Evolutionary conservation across 2,888 invertebrate genomes (phyloP).

Genomic region (Euclidia mi): DNA sequence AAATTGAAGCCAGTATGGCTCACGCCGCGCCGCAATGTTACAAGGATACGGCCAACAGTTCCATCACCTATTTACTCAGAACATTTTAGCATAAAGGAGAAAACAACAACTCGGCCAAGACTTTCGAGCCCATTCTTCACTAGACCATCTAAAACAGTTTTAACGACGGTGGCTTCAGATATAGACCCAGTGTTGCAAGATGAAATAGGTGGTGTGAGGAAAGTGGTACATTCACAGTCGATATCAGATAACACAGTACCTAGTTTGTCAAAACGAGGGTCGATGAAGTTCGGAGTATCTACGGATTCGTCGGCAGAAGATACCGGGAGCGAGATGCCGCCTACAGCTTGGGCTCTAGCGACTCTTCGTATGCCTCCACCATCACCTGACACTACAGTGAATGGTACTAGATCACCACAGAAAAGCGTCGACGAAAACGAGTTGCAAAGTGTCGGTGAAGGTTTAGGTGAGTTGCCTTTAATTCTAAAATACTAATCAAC

Average conservation of each 20-base stretch:
- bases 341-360: conserved; percentile 88
- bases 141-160: conserved; percentile 51
- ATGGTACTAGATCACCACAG: conserved; percentile 64
- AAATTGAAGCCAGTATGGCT: conserved; percentile 82
- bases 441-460: conserved; percentile 82
- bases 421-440: conserved; percentile 82
- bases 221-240: conserved; percentile 79
- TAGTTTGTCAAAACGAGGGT: conserved; percentile 86
- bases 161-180: conserved; percentile 84
- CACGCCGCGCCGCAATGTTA: conserved; percentile 77
- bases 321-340: conserved; percentile 73
- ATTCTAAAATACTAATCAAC: too few species aligned
- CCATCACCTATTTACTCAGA: conserved; percentile 84
- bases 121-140: conserved; percentile 53
- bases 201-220: conserved; percentile 77
- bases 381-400: conserved; percentile 60
- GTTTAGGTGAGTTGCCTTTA: conserved; percentile 79
- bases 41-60: conserved; percentile 65
- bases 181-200: conserved; percentile 86
- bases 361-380: conserved; percentile 82
- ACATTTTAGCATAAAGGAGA: conserved; percentile 80
- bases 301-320: conserved; percentile 72
- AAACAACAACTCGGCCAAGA: conserved; percentile 64
- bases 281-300: conserved; percentile 78
- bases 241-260: conserved; percentile 86